Evolutionary conservation across 1,140 invertebrate species (phyloP), one percentile per base, ranked within the genome.

Genomic region (Reticulitermes speratus): DNA sequence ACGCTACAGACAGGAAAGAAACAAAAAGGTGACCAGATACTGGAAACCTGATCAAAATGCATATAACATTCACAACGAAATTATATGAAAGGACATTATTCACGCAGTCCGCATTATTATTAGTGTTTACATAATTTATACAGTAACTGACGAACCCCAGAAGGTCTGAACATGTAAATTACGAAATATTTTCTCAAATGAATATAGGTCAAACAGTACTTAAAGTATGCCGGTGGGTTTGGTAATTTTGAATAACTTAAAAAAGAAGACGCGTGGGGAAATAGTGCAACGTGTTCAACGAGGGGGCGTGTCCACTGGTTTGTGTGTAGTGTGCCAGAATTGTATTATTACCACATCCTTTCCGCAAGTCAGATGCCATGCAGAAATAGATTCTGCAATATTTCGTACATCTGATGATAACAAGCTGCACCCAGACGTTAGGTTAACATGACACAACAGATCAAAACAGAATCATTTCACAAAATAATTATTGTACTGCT

Each of bases 351-450:
- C 65, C 1, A 25, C n/a, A 6, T 75, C 65, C n/a, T 16, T 30
- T 75, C 65, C 7, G 6, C 65, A 75, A 75, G 65, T 9, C 65
- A 75, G 9, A 30, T 30, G n/a, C 9, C 65, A 75, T 5, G 25
- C 82, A 83, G 82, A 83, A 83, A 83, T 83, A 83, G 65, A 75
- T n/a, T 25, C 65, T 75, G 65, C 82, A 83, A 45, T 23, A 48
- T 48, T 83, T 25, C 25, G 82, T 83, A 48, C 82, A 44, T 44
- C 44, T 83, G 44, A 83, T 45, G 44, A 83, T 83, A 83, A 44
- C 23, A 44, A 21, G 9, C 2, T 55, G 14, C 52, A 21, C 52
- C 19, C 9, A 52, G 9, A 12, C n/a, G 23, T 45, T 44, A 83
- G 38, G 23, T 83, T 44, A 44, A 14, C 9, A 55, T 55, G 52